Evolutionary conservation across 2,113 vertebrate genomes (phyloP).

Genomic region (Sinocyclocheilus maitianheensis): DNA sequence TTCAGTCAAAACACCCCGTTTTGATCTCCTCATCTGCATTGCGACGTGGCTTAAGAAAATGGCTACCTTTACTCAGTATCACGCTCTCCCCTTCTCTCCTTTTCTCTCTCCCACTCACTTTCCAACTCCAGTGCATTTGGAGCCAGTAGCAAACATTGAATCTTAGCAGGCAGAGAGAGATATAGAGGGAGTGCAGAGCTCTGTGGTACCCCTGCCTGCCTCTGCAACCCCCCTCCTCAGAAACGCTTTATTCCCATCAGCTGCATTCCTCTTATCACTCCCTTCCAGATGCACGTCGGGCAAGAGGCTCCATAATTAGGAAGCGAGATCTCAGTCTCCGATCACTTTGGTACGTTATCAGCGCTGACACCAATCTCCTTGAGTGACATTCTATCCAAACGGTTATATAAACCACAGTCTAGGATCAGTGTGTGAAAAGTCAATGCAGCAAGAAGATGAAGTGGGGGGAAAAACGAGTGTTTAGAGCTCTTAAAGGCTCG

Average conservation of each 20-base stretch:
- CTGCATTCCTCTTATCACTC: conserved; percentile 52
- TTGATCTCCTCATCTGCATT: not conserved
- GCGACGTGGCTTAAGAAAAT: conserved; percentile 38
- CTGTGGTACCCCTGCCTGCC: conserved; percentile 37
- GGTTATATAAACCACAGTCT: conserved; percentile 53
- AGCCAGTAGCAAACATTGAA: conserved; percentile 31
- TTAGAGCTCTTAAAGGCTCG: conserved; percentile 29
- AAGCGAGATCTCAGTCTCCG: conserved; percentile 60
- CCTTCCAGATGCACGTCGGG: conserved; percentile 46
- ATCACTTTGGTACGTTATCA: conserved; percentile 63
- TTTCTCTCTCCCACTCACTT: conserved; percentile 12
- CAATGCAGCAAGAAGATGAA: conserved; percentile 54
- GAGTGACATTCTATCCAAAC: conserved; percentile 58
- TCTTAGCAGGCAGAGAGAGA: conserved; percentile 39
- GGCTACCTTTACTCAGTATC: conserved; percentile 40
- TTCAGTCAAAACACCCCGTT: not conserved
- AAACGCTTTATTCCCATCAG: conserved; percentile 57
- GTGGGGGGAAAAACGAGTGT: conserved; percentile 21
- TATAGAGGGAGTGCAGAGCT: not conserved
- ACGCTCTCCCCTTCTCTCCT: not conserved
- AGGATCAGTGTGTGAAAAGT: conserved; percentile 56
- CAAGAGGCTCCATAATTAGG: conserved; percentile 40
- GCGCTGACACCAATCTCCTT: conserved; percentile 57
- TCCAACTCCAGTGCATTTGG: conserved; percentile 32
- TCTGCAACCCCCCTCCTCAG: conserved; percentile 2